These are phyloP conservation scores for Rhinolophus sinicus DNA, from an alignment of 2,113 vertebrate genomes.

Conservation along the genomic window DNA sequence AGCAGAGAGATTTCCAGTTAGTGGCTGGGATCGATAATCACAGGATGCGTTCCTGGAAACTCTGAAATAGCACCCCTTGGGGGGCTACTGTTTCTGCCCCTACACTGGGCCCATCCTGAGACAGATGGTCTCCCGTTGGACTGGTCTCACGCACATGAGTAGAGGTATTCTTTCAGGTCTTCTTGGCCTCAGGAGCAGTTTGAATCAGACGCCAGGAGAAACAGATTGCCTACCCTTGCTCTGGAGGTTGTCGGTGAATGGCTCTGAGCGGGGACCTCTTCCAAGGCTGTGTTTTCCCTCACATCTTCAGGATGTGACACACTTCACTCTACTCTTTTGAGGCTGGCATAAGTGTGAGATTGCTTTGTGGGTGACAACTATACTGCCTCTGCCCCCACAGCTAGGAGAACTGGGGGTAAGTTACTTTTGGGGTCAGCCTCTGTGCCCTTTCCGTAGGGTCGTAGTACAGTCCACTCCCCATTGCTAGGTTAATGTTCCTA, in stretches of 20 bases:
- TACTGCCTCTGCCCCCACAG: not conserved
- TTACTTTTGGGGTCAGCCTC: not conserved
- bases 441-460: not conserved
- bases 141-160: slow-evolving; percentile 16
- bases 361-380: not conserved
- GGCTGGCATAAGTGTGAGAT: slow-evolving; percentile 42
- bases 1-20: not conserved
- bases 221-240: slow-evolving; percentile 75
- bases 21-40: not conserved
- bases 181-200: slow-evolving; percentile 62
- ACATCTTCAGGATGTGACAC: slow-evolving; percentile 22
- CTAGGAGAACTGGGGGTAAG: not conserved
- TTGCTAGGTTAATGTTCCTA: not conserved
- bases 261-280: slow-evolving; percentile 57
- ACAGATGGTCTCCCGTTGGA: slow-evolving; percentile 59
- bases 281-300: slow-evolving; percentile 71
- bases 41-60: slow-evolving; percentile 30
- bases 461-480: not conserved
- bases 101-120: slow-evolving; percentile 13
- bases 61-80: slow-evolving; percentile 45
- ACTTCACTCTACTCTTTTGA: slow-evolving; percentile 68
- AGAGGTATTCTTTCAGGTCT: slow-evolving; percentile 64
- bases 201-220: slow-evolving; percentile 60
- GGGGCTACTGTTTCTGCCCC: slow-evolving; percentile 42
- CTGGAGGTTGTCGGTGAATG: slow-evolving; percentile 67